These are phyloP conservation scores for Melanerpes formicivorus DNA, from an alignment of 2,113 vertebrate species.

Conservation along the genomic window DNA sequence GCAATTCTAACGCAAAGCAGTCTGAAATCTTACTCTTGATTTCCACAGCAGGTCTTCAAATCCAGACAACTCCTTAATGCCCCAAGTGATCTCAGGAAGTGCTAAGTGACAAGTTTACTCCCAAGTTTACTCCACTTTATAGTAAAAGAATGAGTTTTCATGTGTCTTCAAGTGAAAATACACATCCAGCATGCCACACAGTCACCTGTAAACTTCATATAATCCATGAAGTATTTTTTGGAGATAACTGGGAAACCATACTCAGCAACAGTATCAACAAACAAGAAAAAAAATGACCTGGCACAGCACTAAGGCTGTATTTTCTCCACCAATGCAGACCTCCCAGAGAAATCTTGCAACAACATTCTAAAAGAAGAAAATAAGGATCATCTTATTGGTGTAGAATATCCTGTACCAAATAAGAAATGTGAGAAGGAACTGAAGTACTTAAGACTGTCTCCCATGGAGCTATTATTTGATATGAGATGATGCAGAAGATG, in stretches of 20 bases:
- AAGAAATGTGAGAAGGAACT: neutral
- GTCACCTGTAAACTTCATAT: neutral
- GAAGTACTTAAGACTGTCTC: neutral
- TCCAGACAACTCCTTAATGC: neutral
- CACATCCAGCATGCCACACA: neutral
- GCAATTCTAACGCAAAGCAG: neutral
- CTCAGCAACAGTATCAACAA: conserved; percentile 16
- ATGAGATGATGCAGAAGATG: neutral
- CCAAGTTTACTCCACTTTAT: neutral
- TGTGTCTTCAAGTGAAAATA: neutral
- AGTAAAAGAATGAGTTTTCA: neutral
- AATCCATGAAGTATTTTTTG: neutral
- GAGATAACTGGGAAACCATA: conserved; percentile 17
- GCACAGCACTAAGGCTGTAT: neutral
- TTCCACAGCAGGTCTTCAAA: neutral
- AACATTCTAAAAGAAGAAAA: neutral
- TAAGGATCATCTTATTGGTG: neutral
- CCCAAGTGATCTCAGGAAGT: neutral
- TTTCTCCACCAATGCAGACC: neutral
- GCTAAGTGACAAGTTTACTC: neutral
- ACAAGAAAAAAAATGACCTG: neutral
- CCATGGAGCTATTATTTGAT: neutral
- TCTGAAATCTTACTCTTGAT: neutral
- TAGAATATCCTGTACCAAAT: neutral
- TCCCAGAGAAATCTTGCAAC: neutral